Conservation (phyloP, 2,797 vertebrate species). For the Enteromius radiatus region DNA sequence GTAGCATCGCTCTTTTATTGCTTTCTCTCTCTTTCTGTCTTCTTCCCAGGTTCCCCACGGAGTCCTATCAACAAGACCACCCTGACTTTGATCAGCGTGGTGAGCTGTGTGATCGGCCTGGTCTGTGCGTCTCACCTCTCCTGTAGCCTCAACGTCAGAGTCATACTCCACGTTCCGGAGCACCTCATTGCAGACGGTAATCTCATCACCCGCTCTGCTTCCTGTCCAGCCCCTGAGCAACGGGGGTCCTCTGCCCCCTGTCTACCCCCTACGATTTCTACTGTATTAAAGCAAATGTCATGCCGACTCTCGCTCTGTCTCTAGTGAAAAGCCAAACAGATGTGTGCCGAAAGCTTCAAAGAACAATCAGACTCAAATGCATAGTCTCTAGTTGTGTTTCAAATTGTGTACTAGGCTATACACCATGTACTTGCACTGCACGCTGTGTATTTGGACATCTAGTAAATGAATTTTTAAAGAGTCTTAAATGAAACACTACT, state of each 20-base stretch:
- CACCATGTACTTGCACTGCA: background rate
- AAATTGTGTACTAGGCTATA: background rate
- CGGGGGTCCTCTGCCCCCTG: background rate
- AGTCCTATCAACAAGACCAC: conserved; percentile 98
- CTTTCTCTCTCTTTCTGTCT: conserved; percentile 33
- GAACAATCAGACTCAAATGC: conserved; percentile 62
- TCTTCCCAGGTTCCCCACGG: conserved; percentile 87
- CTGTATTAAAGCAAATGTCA: conserved; percentile 44
- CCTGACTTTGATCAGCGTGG: conserved; percentile 94
- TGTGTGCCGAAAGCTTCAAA: conserved; percentile 69
- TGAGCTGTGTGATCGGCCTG: conserved; percentile 92
- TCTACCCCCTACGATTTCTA: background rate
- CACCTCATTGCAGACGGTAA: conserved; percentile 97
- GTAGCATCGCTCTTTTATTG: conserved; percentile 35
- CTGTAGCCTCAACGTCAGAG: conserved; percentile 91
- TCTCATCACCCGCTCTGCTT: conserved; percentile 35
- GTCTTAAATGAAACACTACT: background rate
- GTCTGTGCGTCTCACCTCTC: conserved; percentile 92
- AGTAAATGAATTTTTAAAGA: background rate
- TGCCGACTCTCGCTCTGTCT: conserved; percentile 26
- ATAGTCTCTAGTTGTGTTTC: conserved; percentile 26
- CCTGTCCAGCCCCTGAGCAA: background rate
- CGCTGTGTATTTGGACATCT: background rate
- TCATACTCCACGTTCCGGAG: conserved; percentile 95
- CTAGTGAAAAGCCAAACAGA: conserved; percentile 61